Evolutionary conservation across 1,140 invertebrate species (phyloP).

Genomic region (Mesaphorura yosii): DNA sequence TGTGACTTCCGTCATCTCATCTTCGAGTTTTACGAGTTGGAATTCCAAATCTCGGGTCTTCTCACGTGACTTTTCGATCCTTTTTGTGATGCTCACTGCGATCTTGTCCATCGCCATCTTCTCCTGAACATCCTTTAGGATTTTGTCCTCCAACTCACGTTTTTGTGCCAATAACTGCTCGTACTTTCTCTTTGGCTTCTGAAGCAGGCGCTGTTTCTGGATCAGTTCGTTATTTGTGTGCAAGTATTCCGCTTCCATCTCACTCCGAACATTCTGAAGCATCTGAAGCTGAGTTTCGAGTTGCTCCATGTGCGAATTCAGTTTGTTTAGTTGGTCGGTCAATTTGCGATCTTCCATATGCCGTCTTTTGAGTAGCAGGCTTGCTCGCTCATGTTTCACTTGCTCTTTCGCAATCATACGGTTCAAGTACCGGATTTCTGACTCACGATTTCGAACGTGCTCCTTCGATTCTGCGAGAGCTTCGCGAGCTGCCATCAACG

Average conservation of each 20-base stretch:
- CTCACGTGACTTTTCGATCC: slow-evolving; percentile 19
- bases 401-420: slow-evolving; percentile 40
- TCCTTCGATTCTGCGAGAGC: slow-evolving; percentile 53
- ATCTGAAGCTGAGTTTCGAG: slow-evolving; percentile 12
- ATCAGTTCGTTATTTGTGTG: slow-evolving; percentile 33
- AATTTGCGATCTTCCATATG: slow-evolving; percentile 20
- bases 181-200: slow-evolving; percentile 40
- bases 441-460: slow-evolving; percentile 47
- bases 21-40: slow-evolving; percentile 48
- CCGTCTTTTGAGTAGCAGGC: slow-evolving; percentile 30
- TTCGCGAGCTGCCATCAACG: slow-evolving; percentile 45
- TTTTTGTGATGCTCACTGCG: slow-evolving; percentile 23
- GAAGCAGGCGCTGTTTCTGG: slow-evolving; percentile 33
- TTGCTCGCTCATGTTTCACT: slow-evolving; percentile 38
- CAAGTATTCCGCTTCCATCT: slow-evolving; percentile 22
- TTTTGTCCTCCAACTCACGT: slow-evolving; percentile 47
- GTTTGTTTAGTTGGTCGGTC: slow-evolving; percentile 6
- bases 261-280: slow-evolving; percentile 8
- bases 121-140: slow-evolving; percentile 51
- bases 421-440: slow-evolving; percentile 45
- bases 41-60: slow-evolving; percentile 41
- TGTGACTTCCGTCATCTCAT: slow-evolving; percentile 46
- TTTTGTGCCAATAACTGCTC: slow-evolving; percentile 45
- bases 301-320: slow-evolving; percentile 7
- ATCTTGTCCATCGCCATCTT: slow-evolving; percentile 53